Percentiles rank a stretch among this genome's conserved stretches.
Conservation (phyloP, 1,140 invertebrate species). For the Ruditapes philippinarum region DNA sequence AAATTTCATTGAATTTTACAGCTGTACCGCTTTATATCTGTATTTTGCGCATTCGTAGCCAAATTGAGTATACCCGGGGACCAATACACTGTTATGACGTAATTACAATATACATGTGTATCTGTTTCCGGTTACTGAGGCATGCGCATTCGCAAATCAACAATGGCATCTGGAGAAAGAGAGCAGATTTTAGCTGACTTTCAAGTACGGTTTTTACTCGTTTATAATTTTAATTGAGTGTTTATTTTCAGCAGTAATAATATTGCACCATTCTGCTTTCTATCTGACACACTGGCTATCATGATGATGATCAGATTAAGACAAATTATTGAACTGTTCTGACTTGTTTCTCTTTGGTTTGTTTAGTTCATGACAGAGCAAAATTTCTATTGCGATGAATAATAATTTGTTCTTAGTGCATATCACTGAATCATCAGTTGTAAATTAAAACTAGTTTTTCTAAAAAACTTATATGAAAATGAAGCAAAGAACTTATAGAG, state of each 20-base stretch:
- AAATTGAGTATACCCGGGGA: not conserved
- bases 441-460: too few relatives aligned
- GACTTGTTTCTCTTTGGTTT: not conserved
- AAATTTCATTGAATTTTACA: too few relatives aligned
- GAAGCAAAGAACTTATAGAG: too few relatives aligned
- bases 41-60: too few relatives aligned
- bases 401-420: not conserved
- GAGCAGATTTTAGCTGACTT: slow-evolving; percentile 57
- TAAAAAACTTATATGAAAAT: too few relatives aligned
- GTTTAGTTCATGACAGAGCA: not conserved
- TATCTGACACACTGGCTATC: not conserved
- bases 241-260: not conserved
- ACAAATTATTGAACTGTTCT: not conserved
- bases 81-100: not conserved
- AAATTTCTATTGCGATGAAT: too few relatives aligned
- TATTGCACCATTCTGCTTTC: not conserved
- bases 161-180: slow-evolving; percentile 57
- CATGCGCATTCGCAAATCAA: slow-evolving; percentile 51
- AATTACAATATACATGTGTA: not conserved
- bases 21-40: too few relatives aligned
- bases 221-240: not conserved
- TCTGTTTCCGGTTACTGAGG: not conserved
- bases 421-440: not conserved
- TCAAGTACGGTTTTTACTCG: slow-evolving; percentile 72
- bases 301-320: not conserved